Percentiles rank a stretch among this genome's conserved stretches.
phyloP scores from a whole-genome alignment of 2,888 invertebrate species.

The Clusia tigrina region DNA sequence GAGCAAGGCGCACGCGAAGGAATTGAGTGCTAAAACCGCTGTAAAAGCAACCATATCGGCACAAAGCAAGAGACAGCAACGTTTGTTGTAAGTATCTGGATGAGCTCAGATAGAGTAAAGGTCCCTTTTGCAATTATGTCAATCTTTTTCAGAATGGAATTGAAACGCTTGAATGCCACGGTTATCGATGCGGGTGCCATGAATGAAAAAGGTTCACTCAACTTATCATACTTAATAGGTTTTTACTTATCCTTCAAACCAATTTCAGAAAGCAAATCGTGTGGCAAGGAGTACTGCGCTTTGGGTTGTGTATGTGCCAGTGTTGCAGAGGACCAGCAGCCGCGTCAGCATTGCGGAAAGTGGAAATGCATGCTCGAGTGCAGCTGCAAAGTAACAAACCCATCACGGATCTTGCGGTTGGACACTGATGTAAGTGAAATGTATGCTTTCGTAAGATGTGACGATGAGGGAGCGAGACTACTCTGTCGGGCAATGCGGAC shows the following conservation, averaged over 20 bases:
- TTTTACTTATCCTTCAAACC: not conserved
- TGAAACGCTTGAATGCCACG: conserved; percentile 72
- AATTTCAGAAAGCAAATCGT: conserved; percentile 56
- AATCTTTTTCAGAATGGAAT: conserved; percentile 63
- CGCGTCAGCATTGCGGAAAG: conserved; percentile 71
- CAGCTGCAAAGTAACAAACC: conserved; percentile 57
- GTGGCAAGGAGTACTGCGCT: conserved; percentile 68
- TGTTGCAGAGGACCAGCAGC: conserved; percentile 64
- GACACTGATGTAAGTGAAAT: conserved; percentile 55
- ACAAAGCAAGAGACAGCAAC: conserved; percentile 48
- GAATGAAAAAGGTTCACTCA: conserved; percentile 47
- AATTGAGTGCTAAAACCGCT: not conserved
- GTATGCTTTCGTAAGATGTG: no score
- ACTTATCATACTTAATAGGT: not conserved
- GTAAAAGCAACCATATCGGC: conserved; percentile 25
- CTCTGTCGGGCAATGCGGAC: no score
- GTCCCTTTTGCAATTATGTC: no score
- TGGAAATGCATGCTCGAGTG: conserved; percentile 66
- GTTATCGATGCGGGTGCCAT: conserved; percentile 67
- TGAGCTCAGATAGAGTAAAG: not conserved
- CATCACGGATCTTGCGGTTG: conserved; percentile 56
- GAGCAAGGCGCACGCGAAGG: not conserved
- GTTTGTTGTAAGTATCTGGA: conserved; percentile 48
- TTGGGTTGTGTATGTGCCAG: conserved; percentile 76
- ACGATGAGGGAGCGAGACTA: no score